Percentiles rank a stretch among this genome's conserved stretches.
These are phyloP conservation scores for Coregonus clupeaformis DNA, from an alignment of 2,113 vertebrate species.

Conservation along the genomic window DNA sequence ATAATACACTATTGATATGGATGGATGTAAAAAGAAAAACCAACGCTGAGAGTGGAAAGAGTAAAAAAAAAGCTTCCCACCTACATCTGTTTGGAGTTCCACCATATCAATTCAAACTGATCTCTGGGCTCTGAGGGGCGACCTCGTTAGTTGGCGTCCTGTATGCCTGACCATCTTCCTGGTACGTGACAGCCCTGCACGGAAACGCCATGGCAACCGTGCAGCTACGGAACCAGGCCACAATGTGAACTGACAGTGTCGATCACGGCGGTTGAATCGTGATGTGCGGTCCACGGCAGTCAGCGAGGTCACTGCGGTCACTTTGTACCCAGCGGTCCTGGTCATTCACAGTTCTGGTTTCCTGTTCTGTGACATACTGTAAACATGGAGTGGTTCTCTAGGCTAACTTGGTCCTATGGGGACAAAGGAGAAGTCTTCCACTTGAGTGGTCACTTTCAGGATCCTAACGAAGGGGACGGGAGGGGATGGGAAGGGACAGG, in stretches of 20 bases:
- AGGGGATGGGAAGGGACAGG: constrained; percentile 1
- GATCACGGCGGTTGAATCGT: constrained; percentile 26
- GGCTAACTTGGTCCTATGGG: background rate
- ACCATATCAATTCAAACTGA: constrained; percentile 6
- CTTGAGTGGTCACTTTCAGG: constrained; percentile 31
- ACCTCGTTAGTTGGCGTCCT: constrained; percentile 4
- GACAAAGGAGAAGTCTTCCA: constrained; percentile 40
- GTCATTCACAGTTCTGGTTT: background rate
- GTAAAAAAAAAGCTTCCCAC: background rate
- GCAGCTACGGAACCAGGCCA: background rate
- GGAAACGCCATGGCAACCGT: background rate
- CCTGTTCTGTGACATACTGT: background rate
- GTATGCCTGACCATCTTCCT: background rate
- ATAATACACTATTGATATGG: constrained; percentile 3
- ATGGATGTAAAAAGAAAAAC: constrained; percentile 17
- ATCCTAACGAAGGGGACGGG: constrained; percentile 31
- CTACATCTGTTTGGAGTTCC: background rate
- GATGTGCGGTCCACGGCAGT: constrained; percentile 14
- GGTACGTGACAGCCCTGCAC: constrained; percentile 8
- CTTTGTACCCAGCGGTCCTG: background rate
- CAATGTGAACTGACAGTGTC: constrained; percentile 23
- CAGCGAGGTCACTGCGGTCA: background rate
- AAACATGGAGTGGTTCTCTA: constrained; percentile 24
- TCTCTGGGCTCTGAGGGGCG: constrained; percentile 21
- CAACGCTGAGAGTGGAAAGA: too few species aligned